Percentiles rank a stretch among this genome's conserved stretches.
Conservation (phyloP, 2,113 vertebrate genomes). For the Oriolus oriolus region DNA sequence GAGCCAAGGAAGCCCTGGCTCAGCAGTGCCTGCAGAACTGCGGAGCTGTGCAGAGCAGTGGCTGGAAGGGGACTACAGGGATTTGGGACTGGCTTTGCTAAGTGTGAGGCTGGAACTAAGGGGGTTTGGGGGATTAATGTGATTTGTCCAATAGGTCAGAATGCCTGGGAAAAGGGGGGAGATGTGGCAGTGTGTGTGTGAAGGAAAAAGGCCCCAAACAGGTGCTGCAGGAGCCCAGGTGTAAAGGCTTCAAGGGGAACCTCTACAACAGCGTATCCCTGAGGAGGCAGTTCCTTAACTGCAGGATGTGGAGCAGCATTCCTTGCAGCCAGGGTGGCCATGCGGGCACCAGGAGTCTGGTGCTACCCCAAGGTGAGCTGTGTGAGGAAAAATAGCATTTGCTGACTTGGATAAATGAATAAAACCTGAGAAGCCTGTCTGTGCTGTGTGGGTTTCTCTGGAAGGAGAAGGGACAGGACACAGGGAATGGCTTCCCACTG, state of each 20-base stretch:
- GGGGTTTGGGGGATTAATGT: rapidly evolving
- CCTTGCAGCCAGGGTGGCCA: not conserved
- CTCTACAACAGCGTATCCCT: rapidly evolving
- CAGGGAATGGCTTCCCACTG: not conserved
- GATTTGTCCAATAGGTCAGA: not conserved
- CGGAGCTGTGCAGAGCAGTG: not conserved
- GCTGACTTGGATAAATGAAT: not conserved
- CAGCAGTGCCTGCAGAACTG: not conserved
- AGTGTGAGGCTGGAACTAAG: not conserved
- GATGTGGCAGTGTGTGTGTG: rapidly evolving
- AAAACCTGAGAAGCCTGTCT: not conserved
- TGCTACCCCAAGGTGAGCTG: not conserved
- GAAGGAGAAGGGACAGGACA: not conserved
- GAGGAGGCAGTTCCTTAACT: not conserved
- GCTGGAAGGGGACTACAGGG: not conserved
- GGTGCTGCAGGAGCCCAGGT: not conserved
- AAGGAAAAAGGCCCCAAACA: not conserved
- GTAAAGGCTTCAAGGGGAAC: not conserved
- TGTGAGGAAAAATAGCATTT: not conserved
- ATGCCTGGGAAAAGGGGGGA: not conserved
- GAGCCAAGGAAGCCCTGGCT: not conserved
- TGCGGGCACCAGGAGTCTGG: not conserved
- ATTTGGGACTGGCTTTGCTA: not conserved
- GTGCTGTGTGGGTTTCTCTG: not conserved
- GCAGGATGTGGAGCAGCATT: not conserved